These are phyloP conservation scores for Flabesymbios commensalis DNA, from an alignment of 2,888 invertebrate species.

Conservation along the genomic window DNA sequence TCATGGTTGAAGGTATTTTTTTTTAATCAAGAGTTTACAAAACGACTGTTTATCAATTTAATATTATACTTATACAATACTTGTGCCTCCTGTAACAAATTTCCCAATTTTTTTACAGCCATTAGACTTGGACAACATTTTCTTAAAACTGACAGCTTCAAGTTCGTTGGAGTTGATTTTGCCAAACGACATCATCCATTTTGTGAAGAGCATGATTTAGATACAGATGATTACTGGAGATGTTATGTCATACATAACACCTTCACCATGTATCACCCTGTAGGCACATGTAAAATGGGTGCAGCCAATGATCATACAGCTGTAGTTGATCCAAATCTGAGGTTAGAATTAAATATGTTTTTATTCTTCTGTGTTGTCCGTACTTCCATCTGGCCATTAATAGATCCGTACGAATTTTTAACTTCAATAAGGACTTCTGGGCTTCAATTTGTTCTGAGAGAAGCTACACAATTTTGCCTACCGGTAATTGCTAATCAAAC, in stretches of 20 bases:
- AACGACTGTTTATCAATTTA: neutral
- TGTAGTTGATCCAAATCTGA: conserved; percentile 70
- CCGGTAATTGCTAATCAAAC: neutral
- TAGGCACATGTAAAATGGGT: conserved; percentile 77
- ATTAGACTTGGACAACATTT: neutral
- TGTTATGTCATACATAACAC: conserved; percentile 33
- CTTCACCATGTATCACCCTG: conserved; percentile 69
- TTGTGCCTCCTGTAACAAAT: no score
- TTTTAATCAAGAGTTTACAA: neutral
- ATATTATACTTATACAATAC: neutral
- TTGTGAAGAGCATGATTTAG: conserved; percentile 22
- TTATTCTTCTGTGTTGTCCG: neutral
- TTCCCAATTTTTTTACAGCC: no score
- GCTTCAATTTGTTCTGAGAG: no score
- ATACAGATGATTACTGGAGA: conserved; percentile 32
- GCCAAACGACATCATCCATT: conserved; percentile 23
- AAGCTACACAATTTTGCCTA: neutral
- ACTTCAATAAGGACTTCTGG: neutral
- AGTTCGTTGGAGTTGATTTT: conserved; percentile 16
- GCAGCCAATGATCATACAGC: conserved; percentile 56
- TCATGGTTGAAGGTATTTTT: conserved; percentile 73
- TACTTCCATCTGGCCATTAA: neutral
- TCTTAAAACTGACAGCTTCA: conserved; percentile 15
- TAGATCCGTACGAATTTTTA: no score
- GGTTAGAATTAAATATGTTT: conserved; percentile 27